phyloP scores from a whole-genome alignment of 2,797 vertebrate genomes.

The Anas bernieri region DNA sequence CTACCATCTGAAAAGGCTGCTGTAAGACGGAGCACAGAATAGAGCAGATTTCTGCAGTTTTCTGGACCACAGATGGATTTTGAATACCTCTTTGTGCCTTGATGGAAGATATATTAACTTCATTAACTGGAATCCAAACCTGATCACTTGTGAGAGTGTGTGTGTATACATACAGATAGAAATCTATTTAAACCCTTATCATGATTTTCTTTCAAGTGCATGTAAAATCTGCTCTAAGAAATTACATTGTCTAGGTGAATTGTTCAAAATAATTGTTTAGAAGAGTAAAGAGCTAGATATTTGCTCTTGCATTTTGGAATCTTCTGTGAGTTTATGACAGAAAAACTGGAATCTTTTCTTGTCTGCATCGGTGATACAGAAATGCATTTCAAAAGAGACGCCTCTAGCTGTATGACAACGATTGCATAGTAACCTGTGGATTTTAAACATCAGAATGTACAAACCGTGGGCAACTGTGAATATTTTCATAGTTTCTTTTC shows the following conservation, averaged over 20 bases:
- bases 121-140: constrained; percentile 29
- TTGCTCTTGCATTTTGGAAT: constrained; percentile 49
- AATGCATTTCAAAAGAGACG: constrained; percentile 76
- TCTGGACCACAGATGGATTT: constrained; percentile 63
- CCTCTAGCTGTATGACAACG: constrained; percentile 62
- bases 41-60: constrained; percentile 42
- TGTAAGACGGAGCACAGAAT: constrained; percentile 27
- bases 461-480: constrained; percentile 75
- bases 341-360: constrained; percentile 52
- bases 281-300: constrained; percentile 46
- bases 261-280: constrained; percentile 24
- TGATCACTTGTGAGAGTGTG: constrained; percentile 40
- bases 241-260: constrained; percentile 55
- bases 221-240: constrained; percentile 43
- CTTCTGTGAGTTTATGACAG: constrained; percentile 36
- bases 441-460: constrained; percentile 79
- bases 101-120: constrained; percentile 56
- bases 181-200: constrained; percentile 27
- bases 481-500: constrained; percentile 75
- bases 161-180: background rate
- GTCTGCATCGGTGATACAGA: constrained; percentile 49
- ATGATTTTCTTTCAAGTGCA: constrained; percentile 39
- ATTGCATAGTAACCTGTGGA: constrained; percentile 69
- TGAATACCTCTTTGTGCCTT: constrained; percentile 27
- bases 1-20: constrained; percentile 65